Percentiles rank a stretch among this genome's conserved stretches.
phyloP scores from a whole-genome alignment of 2,888 invertebrate genomes.

The Thelaira solivaga region DNA sequence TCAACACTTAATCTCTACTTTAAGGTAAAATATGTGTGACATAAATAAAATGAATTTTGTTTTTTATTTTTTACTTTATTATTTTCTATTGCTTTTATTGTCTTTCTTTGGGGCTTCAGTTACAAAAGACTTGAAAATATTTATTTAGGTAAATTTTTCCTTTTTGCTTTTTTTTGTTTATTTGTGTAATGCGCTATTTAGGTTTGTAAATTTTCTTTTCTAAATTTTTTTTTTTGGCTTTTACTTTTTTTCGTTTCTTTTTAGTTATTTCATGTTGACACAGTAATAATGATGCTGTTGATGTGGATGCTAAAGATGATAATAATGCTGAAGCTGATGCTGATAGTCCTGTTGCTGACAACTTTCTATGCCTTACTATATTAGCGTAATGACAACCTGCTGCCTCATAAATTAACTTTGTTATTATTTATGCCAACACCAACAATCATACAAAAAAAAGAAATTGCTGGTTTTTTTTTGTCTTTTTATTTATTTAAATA shows the following conservation, averaged over 20 bases:
- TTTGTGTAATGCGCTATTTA: constrained; percentile 9
- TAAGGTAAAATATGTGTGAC: no score
- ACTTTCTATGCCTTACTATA: constrained; percentile 43
- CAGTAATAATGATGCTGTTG: constrained; percentile 25
- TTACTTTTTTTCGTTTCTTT: no score
- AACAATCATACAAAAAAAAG: background rate
- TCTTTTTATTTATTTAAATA: no score
- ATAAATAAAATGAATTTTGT: no score
- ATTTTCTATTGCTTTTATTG: no score
- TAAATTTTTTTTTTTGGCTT: background rate
- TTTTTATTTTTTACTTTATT: no score
- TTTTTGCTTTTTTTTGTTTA: no score
- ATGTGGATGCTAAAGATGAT: background rate
- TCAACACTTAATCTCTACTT: no score
- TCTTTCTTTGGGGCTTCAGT: background rate
- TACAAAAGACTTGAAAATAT: constrained; percentile 20
- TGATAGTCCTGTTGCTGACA: constrained; percentile 20
- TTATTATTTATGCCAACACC: constrained; percentile 50
- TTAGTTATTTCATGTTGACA: constrained; percentile 16
- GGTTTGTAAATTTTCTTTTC: no score
- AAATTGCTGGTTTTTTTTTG: constrained; percentile 11
- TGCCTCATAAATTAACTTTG: constrained; percentile 62
- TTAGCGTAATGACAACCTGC: constrained; percentile 62
- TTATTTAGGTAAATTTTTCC: constrained; percentile 39
- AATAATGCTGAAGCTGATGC: background rate